A percentile compares a stretch with the other conserved stretches of the same genome.
These are phyloP conservation scores for Ochotona princeps DNA, from an alignment of 2,113 vertebrate species.

Conservation along the genomic window DNA sequence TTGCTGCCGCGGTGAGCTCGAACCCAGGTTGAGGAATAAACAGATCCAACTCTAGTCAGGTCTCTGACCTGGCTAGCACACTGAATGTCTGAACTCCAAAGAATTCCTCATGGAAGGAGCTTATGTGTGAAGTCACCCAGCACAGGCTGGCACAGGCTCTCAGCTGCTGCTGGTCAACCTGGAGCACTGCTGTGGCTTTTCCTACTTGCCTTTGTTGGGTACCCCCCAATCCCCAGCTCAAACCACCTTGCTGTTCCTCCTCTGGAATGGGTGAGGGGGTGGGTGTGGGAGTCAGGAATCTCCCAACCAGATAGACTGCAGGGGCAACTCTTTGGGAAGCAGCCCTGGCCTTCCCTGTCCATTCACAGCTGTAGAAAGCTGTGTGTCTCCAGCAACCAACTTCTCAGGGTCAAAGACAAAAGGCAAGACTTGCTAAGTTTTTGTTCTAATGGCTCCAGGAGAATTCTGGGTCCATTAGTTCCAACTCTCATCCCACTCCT, in stretches of 20 bases:
- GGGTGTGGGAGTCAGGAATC: not conserved
- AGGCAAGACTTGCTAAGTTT: slow-evolving; percentile 41
- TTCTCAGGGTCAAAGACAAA: slow-evolving; percentile 66
- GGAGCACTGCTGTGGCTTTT: slow-evolving; percentile 30
- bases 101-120: slow-evolving; percentile 26
- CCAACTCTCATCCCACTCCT: not conserved
- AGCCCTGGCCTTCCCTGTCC: not conserved
- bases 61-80: not conserved
- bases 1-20: not conserved
- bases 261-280: not conserved
- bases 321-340: slow-evolving; percentile 2
- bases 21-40: not conserved
- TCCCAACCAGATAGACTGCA: not conserved
- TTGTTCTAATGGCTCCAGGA: slow-evolving; percentile 11
- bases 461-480: slow-evolving; percentile 29
- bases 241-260: not conserved
- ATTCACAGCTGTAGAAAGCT: not conserved
- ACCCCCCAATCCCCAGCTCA: not conserved
- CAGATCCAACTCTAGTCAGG: not conserved
- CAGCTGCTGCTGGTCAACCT: not conserved
- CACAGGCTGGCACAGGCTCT: not conserved
- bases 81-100: slow-evolving; percentile 7
- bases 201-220: not conserved
- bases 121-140: not conserved
- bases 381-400: not conserved